Evolutionary conservation across 2,888 invertebrate genomes (phyloP).

Genomic region (Cinara cedri): DNA sequence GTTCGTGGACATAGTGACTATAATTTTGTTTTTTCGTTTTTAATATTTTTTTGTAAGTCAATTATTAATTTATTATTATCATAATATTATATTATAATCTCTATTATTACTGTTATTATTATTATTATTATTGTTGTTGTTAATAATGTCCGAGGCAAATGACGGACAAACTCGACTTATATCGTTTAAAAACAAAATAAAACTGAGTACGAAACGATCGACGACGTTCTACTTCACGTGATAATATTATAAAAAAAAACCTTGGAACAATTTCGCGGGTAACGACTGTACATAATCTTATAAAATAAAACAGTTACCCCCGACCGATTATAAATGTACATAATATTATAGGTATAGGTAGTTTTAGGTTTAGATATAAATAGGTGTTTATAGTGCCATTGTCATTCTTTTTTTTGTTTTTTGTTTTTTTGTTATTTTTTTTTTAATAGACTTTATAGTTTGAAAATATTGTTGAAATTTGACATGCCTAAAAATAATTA

Average conservation of each 20-base stretch:
- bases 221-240: no score
- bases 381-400: slow-evolving; percentile 45
- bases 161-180: no score
- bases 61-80: slow-evolving; percentile 48
- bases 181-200: no score
- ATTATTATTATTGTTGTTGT: background rate
- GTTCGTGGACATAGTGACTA: no score
- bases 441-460: slow-evolving; percentile 14
- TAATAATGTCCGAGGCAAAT: no score
- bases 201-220: no score
- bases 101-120: background rate
- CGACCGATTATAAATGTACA: no score
- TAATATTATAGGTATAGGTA: slow-evolving; percentile 20
- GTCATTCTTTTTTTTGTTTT: no score
- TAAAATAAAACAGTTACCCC: no score
- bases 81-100: slow-evolving; percentile 1
- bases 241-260: no score
- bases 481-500: slow-evolving; percentile 16
- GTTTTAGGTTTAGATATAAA: slow-evolving; percentile 32
- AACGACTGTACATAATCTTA: no score
- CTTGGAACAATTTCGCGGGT: no score
- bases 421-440: background rate
- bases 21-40: slow-evolving; percentile 12
- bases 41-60: slow-evolving; percentile 48
- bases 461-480: slow-evolving; percentile 21